These are phyloP conservation scores for Sclerodermus sp. DNA, from an alignment of 2,888 invertebrate species.

Conservation along the genomic window DNA sequence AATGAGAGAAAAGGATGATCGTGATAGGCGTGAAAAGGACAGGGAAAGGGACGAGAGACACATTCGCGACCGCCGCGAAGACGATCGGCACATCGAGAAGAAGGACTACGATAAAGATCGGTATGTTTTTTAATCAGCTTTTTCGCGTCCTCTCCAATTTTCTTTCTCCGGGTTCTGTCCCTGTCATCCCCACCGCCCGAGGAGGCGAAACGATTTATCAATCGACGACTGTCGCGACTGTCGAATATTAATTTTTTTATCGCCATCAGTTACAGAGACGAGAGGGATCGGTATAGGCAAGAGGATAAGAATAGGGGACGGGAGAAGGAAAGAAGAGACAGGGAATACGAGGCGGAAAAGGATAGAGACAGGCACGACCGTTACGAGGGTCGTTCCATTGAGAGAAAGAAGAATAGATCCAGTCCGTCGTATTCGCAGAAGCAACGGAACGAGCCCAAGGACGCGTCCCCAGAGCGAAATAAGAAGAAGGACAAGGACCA, in stretches of 20 bases:
- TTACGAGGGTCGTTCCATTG: constrained; percentile 46
- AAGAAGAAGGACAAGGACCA: constrained; percentile 65
- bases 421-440: constrained; percentile 48
- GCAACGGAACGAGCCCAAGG: constrained; percentile 54
- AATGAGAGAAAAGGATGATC: constrained; percentile 46
- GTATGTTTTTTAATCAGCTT: constrained; percentile 21
- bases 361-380: constrained; percentile 59
- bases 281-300: constrained; percentile 51
- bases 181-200: no score
- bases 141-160: no score
- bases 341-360: constrained; percentile 47
- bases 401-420: constrained; percentile 53
- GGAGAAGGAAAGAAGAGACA: constrained; percentile 51
- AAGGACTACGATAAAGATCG: constrained; percentile 52
- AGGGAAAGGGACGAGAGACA: constrained; percentile 52
- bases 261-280: constrained; percentile 47
- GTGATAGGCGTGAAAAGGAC: constrained; percentile 48
- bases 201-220: no score
- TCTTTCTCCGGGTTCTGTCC: no score
- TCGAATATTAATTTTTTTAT: neutral
- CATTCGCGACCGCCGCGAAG: constrained; percentile 42
- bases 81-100: constrained; percentile 44
- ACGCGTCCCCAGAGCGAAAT: constrained; percentile 50
- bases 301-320: constrained; percentile 56
- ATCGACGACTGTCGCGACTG: no score